These are phyloP conservation scores for Drosophila pruinosa DNA, from an alignment of 1,140 invertebrate genomes.

Conservation along the genomic window DNA sequence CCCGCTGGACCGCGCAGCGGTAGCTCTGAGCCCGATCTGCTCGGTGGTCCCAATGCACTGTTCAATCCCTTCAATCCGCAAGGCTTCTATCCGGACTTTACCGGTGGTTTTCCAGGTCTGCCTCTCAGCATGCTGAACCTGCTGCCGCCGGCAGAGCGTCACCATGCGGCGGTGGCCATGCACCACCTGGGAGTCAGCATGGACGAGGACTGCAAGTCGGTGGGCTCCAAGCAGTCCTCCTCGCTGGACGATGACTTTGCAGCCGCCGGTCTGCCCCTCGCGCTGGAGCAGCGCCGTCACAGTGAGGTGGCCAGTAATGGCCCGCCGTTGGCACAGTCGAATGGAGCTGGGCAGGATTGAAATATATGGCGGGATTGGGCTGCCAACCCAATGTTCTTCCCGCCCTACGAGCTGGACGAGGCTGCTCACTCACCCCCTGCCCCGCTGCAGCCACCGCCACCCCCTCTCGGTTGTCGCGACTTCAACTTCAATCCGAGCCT, in stretches of 20 bases:
- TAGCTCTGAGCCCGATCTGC: conserved; percentile 86
- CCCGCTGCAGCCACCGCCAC: conserved; percentile 15
- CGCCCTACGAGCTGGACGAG: conserved; percentile 65
- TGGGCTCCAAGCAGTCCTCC: conserved; percentile 86
- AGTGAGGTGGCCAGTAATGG: conserved; percentile 51
- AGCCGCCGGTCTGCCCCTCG: conserved; percentile 76
- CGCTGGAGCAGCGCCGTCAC: conserved; percentile 83
- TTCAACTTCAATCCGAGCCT: conserved; percentile 73
- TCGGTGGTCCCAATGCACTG: conserved; percentile 85
- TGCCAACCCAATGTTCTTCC: conserved; percentile 81
- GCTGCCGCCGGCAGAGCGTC: conserved; percentile 89
- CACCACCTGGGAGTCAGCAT: conserved; percentile 81
- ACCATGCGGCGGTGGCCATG: conserved; percentile 83
- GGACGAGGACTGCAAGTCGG: conserved; percentile 87
- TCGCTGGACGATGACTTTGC: conserved; percentile 86
- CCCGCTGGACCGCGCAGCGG: conserved; percentile 84
- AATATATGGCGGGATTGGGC: conserved; percentile 83
- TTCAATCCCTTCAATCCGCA: conserved; percentile 89
- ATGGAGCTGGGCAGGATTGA: conserved; percentile 86
- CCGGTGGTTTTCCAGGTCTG: conserved; percentile 88
- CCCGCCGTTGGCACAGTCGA: conserved; percentile 84
- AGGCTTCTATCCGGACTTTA: conserved; percentile 92
- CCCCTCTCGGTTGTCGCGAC: conserved; percentile 53
- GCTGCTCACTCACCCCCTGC: conserved; percentile 33
- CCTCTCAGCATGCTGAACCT: conserved; percentile 92